Conservation (phyloP, 2,888 invertebrate species). For the Ophion ellenae region DNA sequence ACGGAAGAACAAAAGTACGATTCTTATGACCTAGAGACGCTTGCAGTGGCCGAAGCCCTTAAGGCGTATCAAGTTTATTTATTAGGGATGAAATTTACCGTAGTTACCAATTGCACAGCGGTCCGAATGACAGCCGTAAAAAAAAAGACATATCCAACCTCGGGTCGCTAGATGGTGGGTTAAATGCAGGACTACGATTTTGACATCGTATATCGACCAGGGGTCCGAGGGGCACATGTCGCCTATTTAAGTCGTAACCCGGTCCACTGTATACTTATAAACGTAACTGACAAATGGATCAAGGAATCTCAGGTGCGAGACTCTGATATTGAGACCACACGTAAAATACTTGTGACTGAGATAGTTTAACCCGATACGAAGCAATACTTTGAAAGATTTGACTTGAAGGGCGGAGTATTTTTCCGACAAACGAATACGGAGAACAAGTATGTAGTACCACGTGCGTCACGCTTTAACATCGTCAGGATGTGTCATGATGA, state of each 20-base stretch:
- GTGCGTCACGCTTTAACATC: constrained; percentile 73
- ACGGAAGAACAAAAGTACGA: constrained; percentile 52
- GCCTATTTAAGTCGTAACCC: constrained; percentile 70
- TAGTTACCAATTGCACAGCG: constrained; percentile 63
- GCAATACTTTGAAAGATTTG: constrained; percentile 65
- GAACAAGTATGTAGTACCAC: constrained; percentile 76
- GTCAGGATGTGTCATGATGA: constrained; percentile 79
- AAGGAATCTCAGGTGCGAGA: constrained; percentile 67
- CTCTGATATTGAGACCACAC: constrained; percentile 58
- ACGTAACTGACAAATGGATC: constrained; percentile 67
- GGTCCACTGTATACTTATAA: constrained; percentile 55
- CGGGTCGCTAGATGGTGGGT: constrained; percentile 76
- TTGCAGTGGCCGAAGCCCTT: constrained; percentile 54
- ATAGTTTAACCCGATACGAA: constrained; percentile 41
- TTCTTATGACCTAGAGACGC: constrained; percentile 61
- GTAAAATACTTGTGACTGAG: constrained; percentile 53
- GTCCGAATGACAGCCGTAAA: constrained; percentile 73
- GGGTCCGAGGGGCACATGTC: constrained; percentile 65
- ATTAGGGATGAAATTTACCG: constrained; percentile 61
- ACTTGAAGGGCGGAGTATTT: constrained; percentile 58
- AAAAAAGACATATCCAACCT: constrained; percentile 72
- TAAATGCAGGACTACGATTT: constrained; percentile 69
- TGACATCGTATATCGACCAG: constrained; percentile 65
- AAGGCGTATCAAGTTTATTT: constrained; percentile 60
- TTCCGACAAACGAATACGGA: constrained; percentile 61